phyloP scores from a whole-genome alignment of 1,140 invertebrate species.

The Dreissena polymorpha region DNA sequence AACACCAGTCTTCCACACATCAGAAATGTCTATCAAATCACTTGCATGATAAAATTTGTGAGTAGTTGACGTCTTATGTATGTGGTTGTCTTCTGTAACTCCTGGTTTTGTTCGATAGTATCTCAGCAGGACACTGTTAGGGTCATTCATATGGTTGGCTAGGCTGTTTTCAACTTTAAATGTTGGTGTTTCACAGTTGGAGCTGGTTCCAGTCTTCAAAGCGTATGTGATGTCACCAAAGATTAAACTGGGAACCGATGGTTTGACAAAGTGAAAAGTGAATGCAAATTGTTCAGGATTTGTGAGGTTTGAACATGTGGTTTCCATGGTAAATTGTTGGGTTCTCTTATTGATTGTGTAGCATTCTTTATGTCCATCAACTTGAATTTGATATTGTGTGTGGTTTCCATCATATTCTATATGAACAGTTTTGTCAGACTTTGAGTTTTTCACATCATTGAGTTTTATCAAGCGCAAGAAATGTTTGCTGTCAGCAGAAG shows the following conservation, averaged over 20 bases:
- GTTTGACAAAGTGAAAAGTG: conserved; percentile 61
- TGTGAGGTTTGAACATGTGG: conserved; percentile 4
- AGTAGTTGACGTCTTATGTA: conserved; percentile 34
- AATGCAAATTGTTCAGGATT: conserved; percentile 56
- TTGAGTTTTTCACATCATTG: conserved; percentile 59
- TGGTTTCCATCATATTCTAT: conserved; percentile 57
- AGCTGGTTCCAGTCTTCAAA: conserved; percentile 41
- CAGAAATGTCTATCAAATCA: conserved; percentile 62
- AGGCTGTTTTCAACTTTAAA: conserved; percentile 50
- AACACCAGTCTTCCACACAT: conserved; percentile 74
- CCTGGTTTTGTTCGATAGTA: conserved; percentile 59
- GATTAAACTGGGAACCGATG: conserved; percentile 61
- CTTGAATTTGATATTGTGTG: conserved; percentile 3
- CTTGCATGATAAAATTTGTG: conserved; percentile 60
- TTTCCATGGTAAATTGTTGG: conserved; percentile 37
- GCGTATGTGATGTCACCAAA: conserved; percentile 72
- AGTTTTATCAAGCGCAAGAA: conserved; percentile 63
- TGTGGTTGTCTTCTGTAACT: conserved; percentile 48
- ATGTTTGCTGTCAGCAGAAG: conserved; percentile 44
- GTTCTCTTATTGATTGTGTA: conserved; percentile 52
- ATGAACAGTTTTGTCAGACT: conserved; percentile 41
- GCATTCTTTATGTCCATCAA: conserved; percentile 58
- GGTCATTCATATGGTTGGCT: conserved; percentile 9
- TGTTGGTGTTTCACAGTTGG: conserved; percentile 17
- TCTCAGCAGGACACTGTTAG: conserved; percentile 52